Evolutionary conservation across 2,113 vertebrate species (phyloP), one percentile per base, ranked within the genome.

Genomic region (Thamnophis sirtalis): DNA sequence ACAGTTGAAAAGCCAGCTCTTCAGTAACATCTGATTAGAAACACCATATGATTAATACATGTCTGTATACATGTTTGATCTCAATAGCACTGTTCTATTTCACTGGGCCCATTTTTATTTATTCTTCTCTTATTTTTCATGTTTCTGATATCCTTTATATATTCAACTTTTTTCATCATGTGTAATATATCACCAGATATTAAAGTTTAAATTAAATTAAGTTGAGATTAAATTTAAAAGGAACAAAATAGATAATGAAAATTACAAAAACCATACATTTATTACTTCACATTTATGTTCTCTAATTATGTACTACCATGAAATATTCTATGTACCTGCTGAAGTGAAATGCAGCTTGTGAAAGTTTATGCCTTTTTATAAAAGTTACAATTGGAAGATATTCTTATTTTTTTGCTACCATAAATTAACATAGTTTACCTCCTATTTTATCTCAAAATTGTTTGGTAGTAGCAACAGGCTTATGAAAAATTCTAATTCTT

Each of bases 1-100:
- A 95, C 11, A 95, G 91, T 89, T 96, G 94, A 92, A 91, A 92
- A 91, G 95, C 51, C 91, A 94, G 92, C 63, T 97, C 95, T 93
- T 95, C 94, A 92, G 91, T 92, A 87, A 91, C 55, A 91, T 86
- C 91, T 94, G 93, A 91, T 93, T 26, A 95, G 92, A 60, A 93
- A 91, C 22, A 49, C 89, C 55, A 38, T 24, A 22, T 73, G 22
- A 60, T 51, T 4, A 84, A 92, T 1, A 28, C 43, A 73, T 55
- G 24, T n/a, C 13, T 43, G 43, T 43, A 43, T 43, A 43, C 43
- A 43, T 43, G 43, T 43, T 43, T 43, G 55, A 2, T 89, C 8
- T 28, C 9, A 48, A 49, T 58, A 60, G 21, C 24, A 51, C 28
- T 26, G 50, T 50, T 50, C 26, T 51, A 28, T 17, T 86, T 53